phyloP scores from a whole-genome alignment of 2,888 invertebrate genomes.

The Electrophaes corylata region DNA sequence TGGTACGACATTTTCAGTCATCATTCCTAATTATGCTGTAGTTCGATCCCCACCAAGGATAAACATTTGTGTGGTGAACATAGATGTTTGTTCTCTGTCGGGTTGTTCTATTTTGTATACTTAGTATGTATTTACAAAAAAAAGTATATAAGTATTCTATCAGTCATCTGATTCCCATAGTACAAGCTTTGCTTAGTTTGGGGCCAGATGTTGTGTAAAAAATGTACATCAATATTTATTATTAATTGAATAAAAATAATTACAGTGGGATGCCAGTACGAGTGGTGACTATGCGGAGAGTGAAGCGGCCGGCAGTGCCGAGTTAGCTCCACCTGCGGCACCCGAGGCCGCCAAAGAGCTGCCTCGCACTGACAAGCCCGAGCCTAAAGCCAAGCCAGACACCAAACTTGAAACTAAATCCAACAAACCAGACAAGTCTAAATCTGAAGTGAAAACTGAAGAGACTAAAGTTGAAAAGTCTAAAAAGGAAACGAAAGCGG shows the following conservation, averaged over 20 bases:
- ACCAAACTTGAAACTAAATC: slow-evolving; percentile 42
- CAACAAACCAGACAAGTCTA: slow-evolving; percentile 32
- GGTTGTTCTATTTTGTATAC: too few relatives aligned
- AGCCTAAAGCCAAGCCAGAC: slow-evolving; percentile 43
- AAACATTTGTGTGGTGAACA: too few relatives aligned
- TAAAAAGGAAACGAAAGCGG: slow-evolving; percentile 34
- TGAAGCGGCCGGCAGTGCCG: slow-evolving; percentile 38
- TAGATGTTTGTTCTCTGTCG: too few relatives aligned
- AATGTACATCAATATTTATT: too few relatives aligned
- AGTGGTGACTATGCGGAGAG: slow-evolving; percentile 51
- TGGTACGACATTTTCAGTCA: too few relatives aligned
- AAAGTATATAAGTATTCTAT: too few relatives aligned
- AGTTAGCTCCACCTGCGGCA: slow-evolving; percentile 34
- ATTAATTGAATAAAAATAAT: slow-evolving; percentile 7
- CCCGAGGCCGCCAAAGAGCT: slow-evolving; percentile 41
- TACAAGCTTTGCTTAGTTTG: too few relatives aligned
- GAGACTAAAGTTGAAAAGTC: slow-evolving; percentile 33
- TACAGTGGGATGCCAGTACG: slow-evolving; percentile 67
- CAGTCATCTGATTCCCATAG: too few relatives aligned
- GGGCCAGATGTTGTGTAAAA: too few relatives aligned
- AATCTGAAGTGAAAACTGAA: slow-evolving; percentile 32
- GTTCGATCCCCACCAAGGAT: too few relatives aligned
- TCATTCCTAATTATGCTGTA: too few relatives aligned
- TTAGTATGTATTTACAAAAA: too few relatives aligned
- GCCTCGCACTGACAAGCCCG: slow-evolving; percentile 42